Base-by-base conservation (phyloP, 2,888 invertebrate genomes). In the Eupithecia exiguata region DNA sequence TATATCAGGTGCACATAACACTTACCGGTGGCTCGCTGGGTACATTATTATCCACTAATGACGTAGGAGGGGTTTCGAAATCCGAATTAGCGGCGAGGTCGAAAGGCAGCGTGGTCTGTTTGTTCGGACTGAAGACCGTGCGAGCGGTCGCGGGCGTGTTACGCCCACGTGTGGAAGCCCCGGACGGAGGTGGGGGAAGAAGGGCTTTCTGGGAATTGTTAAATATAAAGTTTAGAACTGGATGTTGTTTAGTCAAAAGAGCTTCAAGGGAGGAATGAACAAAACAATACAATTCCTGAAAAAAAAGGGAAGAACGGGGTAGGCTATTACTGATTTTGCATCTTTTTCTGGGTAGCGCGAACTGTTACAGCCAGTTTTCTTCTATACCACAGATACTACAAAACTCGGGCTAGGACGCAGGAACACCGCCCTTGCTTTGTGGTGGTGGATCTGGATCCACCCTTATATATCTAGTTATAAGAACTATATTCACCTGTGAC, bases 111-210 rank as follows among this genome's bases (percentile, higher is more conserved):
- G 87, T 74, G 0, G 87, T 80, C 0, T 80, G 74, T 77, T 92
- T 92, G 84, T 81, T 90, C 12, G 93, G 93, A 74, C 92, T 92
- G 85, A 91, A 90, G 1, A 88, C 82, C 0, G 89, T 76, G 38
- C 90, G 84, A 0, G 82, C 77, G 14, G 86, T 76, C 1, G 89
- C 88, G 0, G 92, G 89, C 1, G 91, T 87, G 78, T 83, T 88
- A 35, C 92, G 90, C 0, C 90, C 92, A 30, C 92, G 90, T 58
- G 85, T 81, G 0, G 89, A 80, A 0, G 89, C 77, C 1, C 90
- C 91, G 5, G 91, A 85, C 0, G 94, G 94, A 0, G 92, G 92
- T 0, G 94, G 94, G 3, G 94, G 95, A 1, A 94, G 88, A 0
- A 95, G 90, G 0, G 94, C 94, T 83, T 94, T 94, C 92, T 92